A percentile compares a stretch with the other conserved stretches of the same genome.
phyloP scores from a whole-genome alignment of 2,113 vertebrate species.

The Lophura nycthemera region DNA sequence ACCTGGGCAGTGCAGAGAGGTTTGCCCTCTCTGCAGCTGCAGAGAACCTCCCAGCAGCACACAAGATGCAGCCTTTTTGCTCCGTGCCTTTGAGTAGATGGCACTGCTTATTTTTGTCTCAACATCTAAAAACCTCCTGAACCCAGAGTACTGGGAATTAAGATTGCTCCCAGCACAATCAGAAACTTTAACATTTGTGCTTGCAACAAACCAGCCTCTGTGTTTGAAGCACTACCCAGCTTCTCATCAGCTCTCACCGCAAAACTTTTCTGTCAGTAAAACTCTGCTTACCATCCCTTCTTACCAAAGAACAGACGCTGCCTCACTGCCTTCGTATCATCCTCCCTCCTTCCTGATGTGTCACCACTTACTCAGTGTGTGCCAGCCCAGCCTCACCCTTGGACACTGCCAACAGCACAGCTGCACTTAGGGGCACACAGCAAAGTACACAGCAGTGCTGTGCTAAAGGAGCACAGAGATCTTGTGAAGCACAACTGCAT shows the following conservation, averaged over 20 bases:
- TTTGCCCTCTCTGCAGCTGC: background rate
- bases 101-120: background rate
- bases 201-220: background rate
- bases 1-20: background rate
- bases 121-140: background rate
- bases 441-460: background rate
- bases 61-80: background rate
- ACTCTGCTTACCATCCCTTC: background rate
- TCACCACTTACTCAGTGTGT: background rate
- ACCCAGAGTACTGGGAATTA: background rate
- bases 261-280: background rate
- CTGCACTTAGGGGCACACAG: too few species aligned
- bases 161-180: background rate
- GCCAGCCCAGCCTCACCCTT: background rate
- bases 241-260: background rate
- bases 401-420: background rate
- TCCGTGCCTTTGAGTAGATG: background rate
- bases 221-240: background rate
- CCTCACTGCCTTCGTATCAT: fast-evolving
- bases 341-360: background rate
- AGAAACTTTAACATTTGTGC: background rate
- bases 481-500: background rate
- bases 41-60: background rate
- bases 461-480: background rate
- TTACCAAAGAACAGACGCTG: background rate